phyloP scores from a whole-genome alignment of 2,113 vertebrate species.

The Amblyornis subalaris region DNA sequence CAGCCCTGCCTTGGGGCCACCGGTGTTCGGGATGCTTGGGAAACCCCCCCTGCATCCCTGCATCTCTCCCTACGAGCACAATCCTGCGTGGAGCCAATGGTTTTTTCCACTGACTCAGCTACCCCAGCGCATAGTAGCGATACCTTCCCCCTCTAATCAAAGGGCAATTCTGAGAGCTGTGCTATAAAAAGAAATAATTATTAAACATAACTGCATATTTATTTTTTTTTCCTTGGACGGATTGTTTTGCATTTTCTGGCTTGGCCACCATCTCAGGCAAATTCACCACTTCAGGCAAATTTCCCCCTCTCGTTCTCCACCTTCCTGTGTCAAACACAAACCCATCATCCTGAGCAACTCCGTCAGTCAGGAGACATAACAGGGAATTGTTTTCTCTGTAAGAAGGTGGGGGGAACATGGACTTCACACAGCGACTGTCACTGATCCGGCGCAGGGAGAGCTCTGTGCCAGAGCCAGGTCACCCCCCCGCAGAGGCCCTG shows the following conservation, averaged over 20 bases:
- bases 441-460: rapidly evolving
- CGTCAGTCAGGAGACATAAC: rapidly evolving
- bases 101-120: slow-evolving; percentile 38
- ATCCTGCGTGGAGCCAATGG: rapidly evolving
- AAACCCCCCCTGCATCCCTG: background rate
- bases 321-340: background rate
- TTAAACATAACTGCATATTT: background rate
- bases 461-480: background rate
- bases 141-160: background rate
- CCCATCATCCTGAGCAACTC: background rate
- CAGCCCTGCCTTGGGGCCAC: background rate
- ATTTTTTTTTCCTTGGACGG: background rate
- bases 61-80: background rate
- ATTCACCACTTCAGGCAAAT: background rate
- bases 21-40: background rate
- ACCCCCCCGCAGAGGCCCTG: background rate
- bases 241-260: background rate
- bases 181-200: background rate
- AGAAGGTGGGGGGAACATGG: rapidly evolving
- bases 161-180: background rate
- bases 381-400: background rate
- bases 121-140: rapidly evolving
- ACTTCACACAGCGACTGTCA: background rate
- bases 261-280: background rate
- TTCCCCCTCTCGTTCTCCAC: background rate